Conservation (phyloP, 2,113 vertebrate species). For the Myotis lucifugus region DNA sequence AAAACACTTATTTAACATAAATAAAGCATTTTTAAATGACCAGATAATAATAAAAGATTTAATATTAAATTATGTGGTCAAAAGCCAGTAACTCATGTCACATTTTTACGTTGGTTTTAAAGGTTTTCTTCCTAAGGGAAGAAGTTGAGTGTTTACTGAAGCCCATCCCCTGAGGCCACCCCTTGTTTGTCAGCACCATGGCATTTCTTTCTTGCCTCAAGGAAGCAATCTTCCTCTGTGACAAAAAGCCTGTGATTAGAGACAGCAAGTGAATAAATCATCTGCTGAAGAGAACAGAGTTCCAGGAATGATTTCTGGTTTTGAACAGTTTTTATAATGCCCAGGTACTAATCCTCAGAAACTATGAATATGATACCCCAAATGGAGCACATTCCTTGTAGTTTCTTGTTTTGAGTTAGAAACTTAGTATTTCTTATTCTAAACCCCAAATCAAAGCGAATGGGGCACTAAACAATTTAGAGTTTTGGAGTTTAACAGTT, state of each 20-base stretch:
- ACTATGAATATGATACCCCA: background rate
- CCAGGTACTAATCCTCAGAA: background rate
- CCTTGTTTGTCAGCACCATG: background rate
- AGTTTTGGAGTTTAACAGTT: conserved; percentile 49
- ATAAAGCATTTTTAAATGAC: background rate
- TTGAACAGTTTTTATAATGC: conserved; percentile 4
- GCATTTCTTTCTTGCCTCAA: conserved; percentile 53
- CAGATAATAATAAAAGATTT: background rate
- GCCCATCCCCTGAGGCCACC: conserved; percentile 26
- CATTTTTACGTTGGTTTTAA: background rate
- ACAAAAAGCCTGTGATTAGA: background rate
- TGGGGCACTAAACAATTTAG: background rate
- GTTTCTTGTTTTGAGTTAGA: conserved; percentile 51
- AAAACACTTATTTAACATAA: background rate
- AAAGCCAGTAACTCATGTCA: background rate
- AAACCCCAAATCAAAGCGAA: conserved; percentile 59
- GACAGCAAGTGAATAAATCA: conserved; percentile 43
- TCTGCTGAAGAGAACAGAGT: conserved; percentile 13
- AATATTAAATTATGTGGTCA: background rate
- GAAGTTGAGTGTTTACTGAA: conserved; percentile 19
- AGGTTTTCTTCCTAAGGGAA: background rate
- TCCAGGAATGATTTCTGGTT: conserved; percentile 50
- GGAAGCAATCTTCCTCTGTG: conserved; percentile 12
- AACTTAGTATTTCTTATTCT: background rate
- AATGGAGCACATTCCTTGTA: background rate